Evolutionary conservation across 2,888 invertebrate genomes (phyloP).

Genomic region (Empis stercorea): DNA sequence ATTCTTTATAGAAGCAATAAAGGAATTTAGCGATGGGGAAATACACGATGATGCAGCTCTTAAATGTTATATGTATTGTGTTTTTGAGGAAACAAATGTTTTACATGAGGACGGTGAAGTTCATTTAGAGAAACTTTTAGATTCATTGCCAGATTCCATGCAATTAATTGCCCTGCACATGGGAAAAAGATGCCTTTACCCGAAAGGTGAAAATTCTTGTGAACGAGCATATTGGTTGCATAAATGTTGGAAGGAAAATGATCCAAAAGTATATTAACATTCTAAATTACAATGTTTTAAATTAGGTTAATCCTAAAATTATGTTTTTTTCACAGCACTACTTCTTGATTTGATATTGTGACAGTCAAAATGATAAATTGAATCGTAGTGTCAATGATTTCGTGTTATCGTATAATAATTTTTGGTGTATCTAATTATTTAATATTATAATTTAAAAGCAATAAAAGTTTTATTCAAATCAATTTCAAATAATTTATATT

Average conservation of each 20-base stretch:
- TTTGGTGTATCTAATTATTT: too few relatives aligned
- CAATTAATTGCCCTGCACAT: constrained; percentile 19
- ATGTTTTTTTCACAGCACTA: constrained; percentile 15
- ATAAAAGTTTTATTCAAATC: too few relatives aligned
- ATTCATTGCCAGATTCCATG: constrained; percentile 17
- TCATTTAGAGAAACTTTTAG: constrained; percentile 21
- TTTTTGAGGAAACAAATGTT: constrained; percentile 21
- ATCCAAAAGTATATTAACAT: constrained; percentile 20
- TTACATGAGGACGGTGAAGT: constrained; percentile 24
- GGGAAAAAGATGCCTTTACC: constrained; percentile 21
- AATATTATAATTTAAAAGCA: too few relatives aligned
- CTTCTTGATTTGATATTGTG: constrained; percentile 10
- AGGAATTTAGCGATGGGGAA: constrained; percentile 24
- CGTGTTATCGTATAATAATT: too few relatives aligned
- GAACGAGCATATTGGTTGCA: constrained; percentile 25
- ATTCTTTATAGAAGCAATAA: constrained; percentile 18
- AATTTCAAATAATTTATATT: too few relatives aligned
- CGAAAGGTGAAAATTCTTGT: constrained; percentile 21
- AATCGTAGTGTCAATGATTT: too few relatives aligned
- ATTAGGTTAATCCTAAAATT: neutral
- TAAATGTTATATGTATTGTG: constrained; percentile 27
- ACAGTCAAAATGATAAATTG: too few relatives aligned
- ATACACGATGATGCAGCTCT: constrained; percentile 23
- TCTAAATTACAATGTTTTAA: constrained; percentile 8
- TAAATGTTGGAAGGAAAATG: constrained; percentile 24